These are phyloP conservation scores for Pogonomyrmex barbatus DNA, from an alignment of 1,140 invertebrate species.

Conservation along the genomic window DNA sequence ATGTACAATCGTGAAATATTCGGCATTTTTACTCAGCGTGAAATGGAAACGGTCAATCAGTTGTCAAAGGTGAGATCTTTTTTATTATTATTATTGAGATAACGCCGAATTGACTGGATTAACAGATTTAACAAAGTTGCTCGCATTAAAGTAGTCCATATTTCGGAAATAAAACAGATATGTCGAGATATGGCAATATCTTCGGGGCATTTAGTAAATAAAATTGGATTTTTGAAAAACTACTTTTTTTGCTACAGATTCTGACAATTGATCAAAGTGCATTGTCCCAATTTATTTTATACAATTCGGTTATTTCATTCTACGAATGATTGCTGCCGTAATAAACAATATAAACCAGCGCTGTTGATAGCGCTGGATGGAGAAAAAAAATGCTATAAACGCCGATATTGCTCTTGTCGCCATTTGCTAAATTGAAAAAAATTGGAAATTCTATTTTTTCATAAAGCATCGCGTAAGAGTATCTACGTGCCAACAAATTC, in stretches of 20 bases:
- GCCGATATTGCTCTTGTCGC: background rate
- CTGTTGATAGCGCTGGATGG: background rate
- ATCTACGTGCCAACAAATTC: background rate
- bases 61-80: constrained; percentile 35
- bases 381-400: constrained; percentile 42
- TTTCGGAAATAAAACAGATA: background rate
- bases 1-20: constrained; percentile 23
- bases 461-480: constrained; percentile 3
- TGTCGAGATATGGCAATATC: background rate
- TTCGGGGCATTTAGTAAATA: background rate
- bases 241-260: background rate
- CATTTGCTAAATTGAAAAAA: constrained; percentile 1
- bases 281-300: constrained; percentile 30
- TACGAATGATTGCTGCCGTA: background rate
- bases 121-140: background rate
- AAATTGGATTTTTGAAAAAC: constrained; percentile 5
- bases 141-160: background rate
- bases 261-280: background rate
- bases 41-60: constrained; percentile 59
- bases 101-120: constrained; percentile 15
- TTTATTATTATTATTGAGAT: constrained; percentile 14
- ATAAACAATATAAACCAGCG: constrained; percentile 35
- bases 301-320: constrained; percentile 22
- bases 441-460: background rate
- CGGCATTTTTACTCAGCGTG: constrained; percentile 19